Percentiles rank a stretch among this genome's conserved stretches.
phyloP scores from a whole-genome alignment of 2,113 vertebrate species.

The Uropsilus gracilis region DNA sequence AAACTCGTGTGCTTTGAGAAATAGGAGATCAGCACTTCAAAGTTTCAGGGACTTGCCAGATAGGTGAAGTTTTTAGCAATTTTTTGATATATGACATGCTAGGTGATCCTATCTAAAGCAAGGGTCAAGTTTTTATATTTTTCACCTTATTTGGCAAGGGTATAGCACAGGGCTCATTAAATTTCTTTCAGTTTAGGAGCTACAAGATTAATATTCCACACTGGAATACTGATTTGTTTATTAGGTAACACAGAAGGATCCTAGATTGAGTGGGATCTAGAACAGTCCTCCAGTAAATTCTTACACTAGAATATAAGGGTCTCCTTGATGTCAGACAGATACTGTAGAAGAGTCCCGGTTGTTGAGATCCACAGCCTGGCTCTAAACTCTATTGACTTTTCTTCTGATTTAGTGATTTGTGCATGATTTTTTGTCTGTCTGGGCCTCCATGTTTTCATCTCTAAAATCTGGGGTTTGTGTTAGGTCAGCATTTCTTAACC shows the following conservation, averaged over 20 bases:
- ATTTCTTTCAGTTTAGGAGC: neutral
- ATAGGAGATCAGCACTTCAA: neutral
- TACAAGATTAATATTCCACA: neutral
- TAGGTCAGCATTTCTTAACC: constrained; percentile 49
- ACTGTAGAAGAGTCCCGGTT: neutral
- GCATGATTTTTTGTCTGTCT: neutral
- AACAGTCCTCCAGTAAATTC: neutral
- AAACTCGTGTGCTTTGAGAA: neutral
- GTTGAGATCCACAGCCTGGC: neutral
- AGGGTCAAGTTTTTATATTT: neutral
- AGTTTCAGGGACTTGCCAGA: neutral
- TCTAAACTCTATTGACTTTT: neutral
- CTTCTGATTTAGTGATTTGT: neutral
- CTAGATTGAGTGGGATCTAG: neutral
- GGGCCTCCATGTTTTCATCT: neutral
- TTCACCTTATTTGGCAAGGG: neutral
- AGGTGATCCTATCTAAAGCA: neutral
- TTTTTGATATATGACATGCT: neutral
- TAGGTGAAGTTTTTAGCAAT: neutral
- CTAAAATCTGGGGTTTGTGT: constrained; percentile 11
- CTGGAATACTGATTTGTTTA: neutral
- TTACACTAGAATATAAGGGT: neutral
- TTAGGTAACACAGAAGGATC: neutral
- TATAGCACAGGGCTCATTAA: neutral
- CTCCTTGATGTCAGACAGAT: neutral